Evolutionary conservation across 2,113 vertebrate species (phyloP), one percentile per base, ranked within the genome.

Genomic region (Oenanthe oenanthe): DNA sequence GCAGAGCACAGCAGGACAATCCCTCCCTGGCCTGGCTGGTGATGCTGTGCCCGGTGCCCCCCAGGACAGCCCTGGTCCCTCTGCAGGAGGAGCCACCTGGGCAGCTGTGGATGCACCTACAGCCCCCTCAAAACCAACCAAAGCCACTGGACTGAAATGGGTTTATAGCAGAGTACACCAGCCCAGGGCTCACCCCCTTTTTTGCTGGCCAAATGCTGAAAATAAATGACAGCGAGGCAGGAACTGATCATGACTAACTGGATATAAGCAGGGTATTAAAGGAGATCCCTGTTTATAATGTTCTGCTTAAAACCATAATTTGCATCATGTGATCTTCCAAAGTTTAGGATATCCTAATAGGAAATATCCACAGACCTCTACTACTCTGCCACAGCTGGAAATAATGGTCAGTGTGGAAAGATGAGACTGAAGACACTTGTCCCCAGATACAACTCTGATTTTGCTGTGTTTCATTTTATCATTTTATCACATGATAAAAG

Each of bases 141-240:
- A 6, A 31, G 9, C 8, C 56, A 4, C n/a, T 1, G 68, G 19
- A 32, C 82, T 17, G 4, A 34, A 42, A 24, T 5, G 32, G 31
- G 42, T 70, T 68, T 15, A 32, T 0, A 18, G 10, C 45, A 9
- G 2, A 0, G 4, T 2, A 7, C 43, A 3, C 12, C 5, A 3
- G 58, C 40, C 29, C 29, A 74, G 62, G 29, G 19, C 16, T 80
- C 60, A 7, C 1, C 7, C 22, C 0, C 0, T 34, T 18, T 75
- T 47, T 40, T 61, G 60, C 72, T 53, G 50, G 45, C 42, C 62
- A 80, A 48, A 65, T 28, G 58, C 66, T 71, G 93, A 90, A 82
- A 92, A 53, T 40, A 43, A 82, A 9, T 9, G 32, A 45, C 75
- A 78, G 43, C 1, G 0, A 9, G 40, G 65, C 65, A 78, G 67